Base-by-base conservation (phyloP, 2,113 vertebrate species). In the Entomyzon cyanotis region DNA sequence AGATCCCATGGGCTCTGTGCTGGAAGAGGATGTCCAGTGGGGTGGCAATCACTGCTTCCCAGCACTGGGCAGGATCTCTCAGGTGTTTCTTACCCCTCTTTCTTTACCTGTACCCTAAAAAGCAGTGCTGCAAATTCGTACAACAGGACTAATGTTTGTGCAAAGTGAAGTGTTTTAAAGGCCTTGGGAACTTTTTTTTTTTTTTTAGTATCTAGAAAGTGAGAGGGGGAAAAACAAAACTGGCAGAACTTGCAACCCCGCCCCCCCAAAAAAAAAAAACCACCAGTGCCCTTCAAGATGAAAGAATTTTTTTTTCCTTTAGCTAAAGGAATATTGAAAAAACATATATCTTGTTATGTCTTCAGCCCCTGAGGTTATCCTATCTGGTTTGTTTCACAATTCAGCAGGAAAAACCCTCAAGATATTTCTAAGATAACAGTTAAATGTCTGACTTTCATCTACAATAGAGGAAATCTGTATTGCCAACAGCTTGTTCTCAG, bases 401-500 rank as follows among this genome's bases (percentile, higher is more conserved):
- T 91, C 62, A 86, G 41, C 41, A 81, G 69, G 47, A 81, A 94
- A 86, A 96, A 47, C 28, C 56, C 64, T 86, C 46, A 91, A 58
- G 64, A 53, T 90, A 89, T 78, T 67, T 75, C 60, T 81, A 90
- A 93, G 80, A 92, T 71, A 96, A 62, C 70, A 31, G 69, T 60
- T 87, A 92, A 76, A 76, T 2, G 17, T 25, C 84, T 84, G 76
- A 52, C 81, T 85, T 94, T 46, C 58, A 71, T 67, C 89, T 74
- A 62, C 69, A 91, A 62, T 20, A 44, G 55, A 62, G 86, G 27
- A 94, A 93, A 96, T 84, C 68, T 78, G n/a, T 79, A 94, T 60
- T n/a, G 75, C 67, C 60, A 89, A 78, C 77, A 87, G 92, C 82
- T 88, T 78, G 84, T 96, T 96, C 95, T 90, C 96, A 90, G 65